Conservation (phyloP, 2,888 invertebrate species). For the Drosophila limbata region DNA sequence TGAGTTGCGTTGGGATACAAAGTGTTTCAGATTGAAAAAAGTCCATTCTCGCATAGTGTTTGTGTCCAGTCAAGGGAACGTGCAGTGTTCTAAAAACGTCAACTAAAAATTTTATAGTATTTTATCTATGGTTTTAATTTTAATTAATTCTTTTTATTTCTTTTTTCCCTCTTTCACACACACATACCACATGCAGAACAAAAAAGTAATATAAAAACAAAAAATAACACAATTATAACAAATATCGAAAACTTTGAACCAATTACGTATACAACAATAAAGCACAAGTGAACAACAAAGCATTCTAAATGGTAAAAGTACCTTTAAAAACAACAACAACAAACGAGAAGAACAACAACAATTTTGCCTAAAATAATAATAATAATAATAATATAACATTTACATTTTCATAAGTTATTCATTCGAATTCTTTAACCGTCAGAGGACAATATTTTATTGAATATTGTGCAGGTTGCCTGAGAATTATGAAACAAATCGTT, state of each 20-base stretch:
- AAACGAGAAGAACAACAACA: conserved; percentile 28
- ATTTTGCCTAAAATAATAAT: conserved; percentile 17
- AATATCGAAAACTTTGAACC: conserved; percentile 64
- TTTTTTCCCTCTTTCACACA: conserved; percentile 6
- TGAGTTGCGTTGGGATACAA: not conserved
- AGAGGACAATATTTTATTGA: conserved; percentile 75
- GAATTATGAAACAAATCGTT: conserved; percentile 23
- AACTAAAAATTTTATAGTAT: not conserved
- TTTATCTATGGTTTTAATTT: not conserved
- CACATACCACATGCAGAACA: conserved; percentile 5
- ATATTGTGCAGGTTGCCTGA: conserved; percentile 59
- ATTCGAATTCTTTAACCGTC: conserved; percentile 17
- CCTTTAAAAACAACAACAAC: conserved; percentile 44
- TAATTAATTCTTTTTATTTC: not conserved
- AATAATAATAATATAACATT: conserved; percentile 11
- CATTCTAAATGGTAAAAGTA: conserved; percentile 73
- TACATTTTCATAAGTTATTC: not conserved
- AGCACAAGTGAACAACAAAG: conserved; percentile 48
- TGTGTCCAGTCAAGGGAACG: conserved; percentile 12
- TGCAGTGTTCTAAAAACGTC: not conserved
- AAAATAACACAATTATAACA: conserved; percentile 3
- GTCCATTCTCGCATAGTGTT: not conserved
- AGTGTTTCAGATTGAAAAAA: not conserved
- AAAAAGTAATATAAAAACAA: not conserved
- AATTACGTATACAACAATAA: conserved; percentile 64